Evolutionary conservation across 2,797 vertebrate genomes (phyloP), one percentile per base, ranked within the genome.

Genomic region (Dipus sagitta): DNA sequence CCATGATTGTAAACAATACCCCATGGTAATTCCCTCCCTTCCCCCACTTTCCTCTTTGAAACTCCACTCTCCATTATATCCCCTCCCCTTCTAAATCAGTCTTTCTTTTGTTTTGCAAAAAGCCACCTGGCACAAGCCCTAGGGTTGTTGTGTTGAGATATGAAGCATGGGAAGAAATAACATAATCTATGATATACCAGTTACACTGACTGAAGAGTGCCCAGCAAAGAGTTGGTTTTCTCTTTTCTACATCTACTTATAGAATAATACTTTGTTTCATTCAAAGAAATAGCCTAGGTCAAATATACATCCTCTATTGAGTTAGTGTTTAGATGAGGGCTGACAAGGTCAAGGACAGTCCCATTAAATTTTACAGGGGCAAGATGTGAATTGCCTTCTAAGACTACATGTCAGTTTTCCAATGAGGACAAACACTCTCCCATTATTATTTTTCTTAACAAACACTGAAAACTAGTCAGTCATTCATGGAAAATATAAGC

Each of bases 361-460:
- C 26, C 23, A 18, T 64, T 68, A 86, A 78, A 88, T 64, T 58
- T 28, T 14, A 64, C 12, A 84, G 32, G 28, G 1, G 6, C 3
- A 68, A 14, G 5, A 10, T n/a, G 6, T 85, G 38, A 28, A 8
- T 77, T 82, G 14, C 11, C 24, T 86, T 58, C 17, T 38, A 70
- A 2, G 12, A 80, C 71, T 34, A 65, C 14, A 32, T 38, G 20
- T 68, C n/a, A 28, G 10, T 28, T 47, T 47, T 47, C 47, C 47
- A 47, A 47, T 47, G 47, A 47, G 9, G 47, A 47, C n/a, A 80
- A 74, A 10, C 30, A 34, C 10, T 84, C 4, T 82, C 1, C 64
- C 26, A 52, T 30, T 72, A 74, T 58, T 38, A 38, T 38, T 38
- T 38, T 72, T 90, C 93, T 90, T 76, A 91, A 84, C 47, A 94